Evolutionary conservation across 2,797 vertebrate genomes (phyloP).

Genomic region (Meriones psammophilus): DNA sequence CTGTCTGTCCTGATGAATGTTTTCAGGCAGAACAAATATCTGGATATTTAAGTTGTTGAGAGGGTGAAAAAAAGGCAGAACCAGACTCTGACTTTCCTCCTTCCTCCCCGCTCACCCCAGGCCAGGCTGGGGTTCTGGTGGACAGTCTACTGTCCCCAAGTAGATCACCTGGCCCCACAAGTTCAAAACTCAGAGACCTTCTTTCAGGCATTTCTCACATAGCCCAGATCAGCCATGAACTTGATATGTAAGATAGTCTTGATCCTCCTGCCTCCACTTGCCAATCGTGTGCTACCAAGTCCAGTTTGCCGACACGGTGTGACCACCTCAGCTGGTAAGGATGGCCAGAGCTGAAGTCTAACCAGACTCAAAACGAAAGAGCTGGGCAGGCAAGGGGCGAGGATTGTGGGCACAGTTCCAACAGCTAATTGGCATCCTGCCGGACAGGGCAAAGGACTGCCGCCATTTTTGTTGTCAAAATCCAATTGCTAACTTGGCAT

Average conservation of each 20-base stretch:
- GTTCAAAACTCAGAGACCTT: background rate
- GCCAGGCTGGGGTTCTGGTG: too few species aligned
- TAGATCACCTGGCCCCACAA: background rate
- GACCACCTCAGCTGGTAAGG: background rate
- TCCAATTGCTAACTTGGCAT: background rate
- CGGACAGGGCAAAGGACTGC: background rate
- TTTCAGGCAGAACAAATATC: background rate
- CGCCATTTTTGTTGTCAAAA: background rate
- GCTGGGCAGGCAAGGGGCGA: background rate
- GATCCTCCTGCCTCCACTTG: background rate
- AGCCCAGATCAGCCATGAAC: background rate
- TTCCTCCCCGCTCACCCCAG: background rate
- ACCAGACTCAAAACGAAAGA: background rate
- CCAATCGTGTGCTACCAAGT: background rate
- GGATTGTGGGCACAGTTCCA: rapidly evolving
- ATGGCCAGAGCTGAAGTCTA: background rate
- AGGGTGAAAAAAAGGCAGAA: background rate
- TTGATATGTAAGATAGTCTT: background rate
- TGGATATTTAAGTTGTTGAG: background rate
- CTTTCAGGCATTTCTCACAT: background rate
- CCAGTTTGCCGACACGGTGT: background rate
- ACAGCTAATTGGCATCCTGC: background rate
- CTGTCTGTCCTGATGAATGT: background rate
- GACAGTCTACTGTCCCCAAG: background rate
- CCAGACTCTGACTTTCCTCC: background rate